These are phyloP conservation scores for Volucella inflata DNA, from an alignment of 2,888 invertebrate genomes.

Conservation along the genomic window DNA sequence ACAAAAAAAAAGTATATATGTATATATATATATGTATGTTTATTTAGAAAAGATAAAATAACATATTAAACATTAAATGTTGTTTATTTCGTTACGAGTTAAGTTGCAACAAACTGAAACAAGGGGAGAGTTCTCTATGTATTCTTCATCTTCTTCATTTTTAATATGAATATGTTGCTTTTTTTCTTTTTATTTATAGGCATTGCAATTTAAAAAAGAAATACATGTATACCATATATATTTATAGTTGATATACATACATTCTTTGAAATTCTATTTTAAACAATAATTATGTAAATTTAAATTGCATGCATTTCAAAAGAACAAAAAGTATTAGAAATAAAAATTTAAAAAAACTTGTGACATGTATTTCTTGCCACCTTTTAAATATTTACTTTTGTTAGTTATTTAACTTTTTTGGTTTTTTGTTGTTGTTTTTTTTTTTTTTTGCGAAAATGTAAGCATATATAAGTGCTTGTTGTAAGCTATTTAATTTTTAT, in stretches of 20 bases:
- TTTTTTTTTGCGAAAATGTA: constrained; percentile 68
- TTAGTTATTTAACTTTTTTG: constrained; percentile 6
- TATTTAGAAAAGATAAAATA: constrained; percentile 24
- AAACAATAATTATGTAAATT: constrained; percentile 35
- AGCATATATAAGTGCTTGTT: constrained; percentile 73
- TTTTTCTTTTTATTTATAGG: constrained; percentile 49
- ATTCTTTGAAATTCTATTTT: constrained; percentile 9
- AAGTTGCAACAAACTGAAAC: constrained; percentile 52
- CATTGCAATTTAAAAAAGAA: constrained; percentile 54
- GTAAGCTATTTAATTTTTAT: constrained; percentile 54
- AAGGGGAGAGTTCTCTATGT: constrained; percentile 53
- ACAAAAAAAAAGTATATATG: constrained; percentile 27
- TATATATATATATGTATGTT: background rate
- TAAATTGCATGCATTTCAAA: constrained; percentile 50
- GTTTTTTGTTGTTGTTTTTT: constrained; percentile 17
- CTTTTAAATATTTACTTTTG: constrained; percentile 27
- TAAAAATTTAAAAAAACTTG: constrained; percentile 30
- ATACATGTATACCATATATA: constrained; percentile 16
- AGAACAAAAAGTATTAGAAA: constrained; percentile 2
- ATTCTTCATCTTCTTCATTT: constrained; percentile 1
- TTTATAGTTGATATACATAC: too few relatives aligned
- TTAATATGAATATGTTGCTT: constrained; percentile 46
- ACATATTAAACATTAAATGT: constrained; percentile 34
- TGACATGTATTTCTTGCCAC: constrained; percentile 10
- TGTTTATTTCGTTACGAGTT: constrained; percentile 47